phyloP scores from a whole-genome alignment of 2,113 vertebrate species.

The Cyanocitta stelleri region DNA sequence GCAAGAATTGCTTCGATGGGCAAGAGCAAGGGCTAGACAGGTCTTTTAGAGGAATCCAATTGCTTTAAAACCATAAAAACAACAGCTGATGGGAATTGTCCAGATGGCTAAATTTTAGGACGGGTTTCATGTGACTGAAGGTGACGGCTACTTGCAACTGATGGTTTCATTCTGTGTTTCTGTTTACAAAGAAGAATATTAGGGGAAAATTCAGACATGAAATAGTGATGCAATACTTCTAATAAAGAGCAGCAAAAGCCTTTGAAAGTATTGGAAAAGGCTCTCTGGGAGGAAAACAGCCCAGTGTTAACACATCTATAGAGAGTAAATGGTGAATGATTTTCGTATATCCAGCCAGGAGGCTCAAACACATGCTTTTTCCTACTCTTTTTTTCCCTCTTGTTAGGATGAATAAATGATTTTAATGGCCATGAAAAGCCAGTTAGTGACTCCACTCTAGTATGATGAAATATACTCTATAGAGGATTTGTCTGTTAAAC shows the following conservation, averaged over 20 bases:
- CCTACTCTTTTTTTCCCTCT: neutral
- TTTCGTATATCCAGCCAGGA: neutral
- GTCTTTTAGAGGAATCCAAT: neutral
- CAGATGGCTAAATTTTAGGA: neutral
- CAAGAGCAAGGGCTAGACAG: neutral
- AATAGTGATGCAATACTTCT: neutral
- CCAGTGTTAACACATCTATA: neutral
- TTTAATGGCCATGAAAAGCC: neutral
- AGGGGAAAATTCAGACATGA: neutral
- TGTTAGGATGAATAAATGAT: neutral
- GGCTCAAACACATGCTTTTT: neutral
- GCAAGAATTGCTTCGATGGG: fast-evolving
- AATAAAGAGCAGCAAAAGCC: neutral
- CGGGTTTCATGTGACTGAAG: neutral
- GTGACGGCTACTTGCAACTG: neutral
- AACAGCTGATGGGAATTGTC: neutral
- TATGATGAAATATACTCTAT: neutral
- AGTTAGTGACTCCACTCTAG: neutral
- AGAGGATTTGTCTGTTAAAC: neutral
- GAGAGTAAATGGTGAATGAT: neutral
- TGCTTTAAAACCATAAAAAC: neutral
- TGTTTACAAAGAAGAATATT: neutral
- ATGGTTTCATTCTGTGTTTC: neutral
- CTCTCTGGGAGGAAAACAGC: neutral
- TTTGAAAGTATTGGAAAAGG: neutral